Percentiles rank a stretch among this genome's conserved stretches.
Evolutionary conservation across 2,888 invertebrate genomes (phyloP).

Genomic region (Galeruca laticollis): DNA sequence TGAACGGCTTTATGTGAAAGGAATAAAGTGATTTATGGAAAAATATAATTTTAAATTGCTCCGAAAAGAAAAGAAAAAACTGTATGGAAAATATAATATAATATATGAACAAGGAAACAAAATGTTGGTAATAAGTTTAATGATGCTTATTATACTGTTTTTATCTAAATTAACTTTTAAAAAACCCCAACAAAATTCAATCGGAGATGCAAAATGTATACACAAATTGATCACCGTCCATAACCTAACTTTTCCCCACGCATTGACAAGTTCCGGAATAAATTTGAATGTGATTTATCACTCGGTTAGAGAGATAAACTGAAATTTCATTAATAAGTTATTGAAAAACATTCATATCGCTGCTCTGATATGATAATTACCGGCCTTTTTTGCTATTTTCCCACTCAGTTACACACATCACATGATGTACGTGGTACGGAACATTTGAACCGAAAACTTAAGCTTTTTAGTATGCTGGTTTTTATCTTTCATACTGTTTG

Average conservation of each 20-base stretch:
- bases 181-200: not conserved
- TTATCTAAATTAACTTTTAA: not conserved
- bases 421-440: not conserved
- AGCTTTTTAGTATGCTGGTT: too few relatives aligned
- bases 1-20: too few relatives aligned
- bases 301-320: not conserved
- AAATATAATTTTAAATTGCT: too few relatives aligned
- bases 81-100: too few relatives aligned
- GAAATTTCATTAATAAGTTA: not conserved
- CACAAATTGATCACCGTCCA: conserved; percentile 5
- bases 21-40: too few relatives aligned
- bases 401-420: not conserved
- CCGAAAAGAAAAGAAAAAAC: too few relatives aligned
- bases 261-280: conserved; percentile 8
- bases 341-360: not conserved
- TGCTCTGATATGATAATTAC: not conserved
- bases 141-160: too few relatives aligned
- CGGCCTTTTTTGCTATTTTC: not conserved
- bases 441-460: too few relatives aligned
- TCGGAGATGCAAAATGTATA: not conserved
- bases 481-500: too few relatives aligned
- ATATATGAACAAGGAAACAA: too few relatives aligned
- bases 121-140: too few relatives aligned
- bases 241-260: conserved; percentile 5
- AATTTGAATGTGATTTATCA: conserved; percentile 7